Conservation (phyloP, 2,888 invertebrate species). For the Melanophora roralis region DNA sequence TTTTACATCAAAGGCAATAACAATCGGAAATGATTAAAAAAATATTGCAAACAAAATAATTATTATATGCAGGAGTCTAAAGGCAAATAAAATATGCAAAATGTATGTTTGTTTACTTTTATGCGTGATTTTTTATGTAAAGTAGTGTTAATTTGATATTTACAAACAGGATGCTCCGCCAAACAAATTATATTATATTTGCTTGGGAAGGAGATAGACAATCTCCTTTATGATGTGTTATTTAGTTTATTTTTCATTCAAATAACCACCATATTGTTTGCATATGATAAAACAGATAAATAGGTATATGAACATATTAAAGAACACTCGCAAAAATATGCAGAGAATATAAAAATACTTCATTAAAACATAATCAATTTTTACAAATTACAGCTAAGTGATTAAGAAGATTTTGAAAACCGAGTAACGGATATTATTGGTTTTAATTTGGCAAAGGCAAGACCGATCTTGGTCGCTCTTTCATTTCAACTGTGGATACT, state of each 20-base stretch:
- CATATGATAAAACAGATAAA: background rate
- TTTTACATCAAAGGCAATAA: constrained; percentile 24
- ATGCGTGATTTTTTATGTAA: background rate
- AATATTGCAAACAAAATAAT: too few species aligned
- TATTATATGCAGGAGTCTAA: background rate
- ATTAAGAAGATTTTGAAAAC: too few species aligned
- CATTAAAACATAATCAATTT: too few species aligned
- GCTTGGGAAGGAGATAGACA: background rate
- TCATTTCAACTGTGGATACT: too few species aligned
- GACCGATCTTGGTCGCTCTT: too few species aligned
- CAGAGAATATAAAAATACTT: too few species aligned
- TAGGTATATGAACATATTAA: too few species aligned
- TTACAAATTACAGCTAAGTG: too few species aligned
- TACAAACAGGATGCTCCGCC: background rate
- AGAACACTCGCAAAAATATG: too few species aligned
- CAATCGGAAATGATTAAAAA: constrained; percentile 14
- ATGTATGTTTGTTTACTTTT: background rate
- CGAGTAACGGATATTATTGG: too few species aligned
- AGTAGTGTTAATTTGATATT: background rate
- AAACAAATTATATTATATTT: background rate
- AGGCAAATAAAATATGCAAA: background rate
- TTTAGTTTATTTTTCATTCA: background rate
- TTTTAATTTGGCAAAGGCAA: too few species aligned
- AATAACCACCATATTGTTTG: background rate
- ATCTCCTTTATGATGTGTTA: background rate